Base-by-base conservation (phyloP, 2,888 invertebrate species). In the Orthosia incerta region DNA sequence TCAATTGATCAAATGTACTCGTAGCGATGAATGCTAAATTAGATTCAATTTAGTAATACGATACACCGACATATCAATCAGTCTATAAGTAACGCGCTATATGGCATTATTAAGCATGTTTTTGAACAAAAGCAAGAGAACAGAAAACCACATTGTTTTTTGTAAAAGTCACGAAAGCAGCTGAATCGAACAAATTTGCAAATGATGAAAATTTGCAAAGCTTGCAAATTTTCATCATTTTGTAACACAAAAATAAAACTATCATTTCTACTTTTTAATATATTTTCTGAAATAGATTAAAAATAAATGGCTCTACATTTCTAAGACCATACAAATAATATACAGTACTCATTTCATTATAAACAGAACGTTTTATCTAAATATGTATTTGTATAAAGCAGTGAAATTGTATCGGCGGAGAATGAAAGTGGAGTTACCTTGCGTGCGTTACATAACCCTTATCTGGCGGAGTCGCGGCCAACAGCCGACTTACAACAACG, bases 351-450 rank as follows among this genome's bases (percentile, higher is more conserved):
- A 51, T 45, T 31, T 51, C 4, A 60, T 53, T 67, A 74, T 23
- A 31, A 69, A 63, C 48, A 55, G 20, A 66, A 61, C 26, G 23
- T 65, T 61, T 39, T 63, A 57, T 62, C 66, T 71, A 69, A 45
- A 65, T 67, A 79, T 71, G 51, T 75, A 70, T 71, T 63, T 69
- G 31, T 79, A 56, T 73, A 61, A 18, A 69, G 51, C 55, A 82
- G 79, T 76, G 79, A 86, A 86, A 87, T 85, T 73, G 76, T 76
- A 74, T 84, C 66, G 59, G 67, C n/a, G 13, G 60, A 77, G 75
- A 86, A 88, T 78, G 88, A 87, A 87, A 87, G 87, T 88, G 62
- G 76, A 62, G 60, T 67, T 80, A 80, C 83, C 83, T 77, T 82
- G 71, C 73, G 76, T 80, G 39, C 18, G 59, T 88, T 88, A 84